Evolutionary conservation across 1,140 invertebrate species (phyloP), one percentile per base, ranked within the genome.

Genomic region (Papilio glaucus): DNA sequence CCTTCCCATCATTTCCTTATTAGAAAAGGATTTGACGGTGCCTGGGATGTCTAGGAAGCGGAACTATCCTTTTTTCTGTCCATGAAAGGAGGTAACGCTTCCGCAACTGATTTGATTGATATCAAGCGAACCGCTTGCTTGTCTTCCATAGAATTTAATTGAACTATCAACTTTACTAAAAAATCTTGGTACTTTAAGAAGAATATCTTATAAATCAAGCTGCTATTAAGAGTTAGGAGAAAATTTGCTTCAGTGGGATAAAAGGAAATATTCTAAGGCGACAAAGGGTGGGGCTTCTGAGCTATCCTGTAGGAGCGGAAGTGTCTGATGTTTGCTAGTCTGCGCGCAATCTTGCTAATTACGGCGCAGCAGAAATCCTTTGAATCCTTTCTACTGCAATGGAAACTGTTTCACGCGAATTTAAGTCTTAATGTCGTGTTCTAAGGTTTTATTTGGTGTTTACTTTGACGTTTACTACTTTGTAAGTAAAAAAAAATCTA

Each of bases 271-370:
- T 8, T 8, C 2, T n/a, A 49, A 49, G 45, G 45, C 45, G 18
- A 49, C 45, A 49, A 49, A 49, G 45, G 42, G 42, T 21, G 18
- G 9, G 45, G 8, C 8, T 15, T 49, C 18, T 49, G 21, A 49
- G 45, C 2, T 3, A 49, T 21, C 18, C 45, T 18, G 15, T 49
- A 49, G 15, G 45, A 49, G 45, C 45, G 15, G 15, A 49, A 21
- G 45, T 24, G 45, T 49, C 18, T 49, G 41, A 42, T n/a, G 42
- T 15, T 18, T 21, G n/a, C n/a, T n/a, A n/a, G 45, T 21, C 15
- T 24, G n/a, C n/a, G n/a, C n/a, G 45, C 45, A 49, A 49, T 49
- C 45, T 7, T 9, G 45, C 45, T 49, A 49, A 49, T 49, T 49
- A 49, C 45, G 7, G 8, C 18, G 18, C 15, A 1, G 45, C 45